phyloP scores from a whole-genome alignment of 2,888 invertebrate species.

The Tetragnatha montana region DNA sequence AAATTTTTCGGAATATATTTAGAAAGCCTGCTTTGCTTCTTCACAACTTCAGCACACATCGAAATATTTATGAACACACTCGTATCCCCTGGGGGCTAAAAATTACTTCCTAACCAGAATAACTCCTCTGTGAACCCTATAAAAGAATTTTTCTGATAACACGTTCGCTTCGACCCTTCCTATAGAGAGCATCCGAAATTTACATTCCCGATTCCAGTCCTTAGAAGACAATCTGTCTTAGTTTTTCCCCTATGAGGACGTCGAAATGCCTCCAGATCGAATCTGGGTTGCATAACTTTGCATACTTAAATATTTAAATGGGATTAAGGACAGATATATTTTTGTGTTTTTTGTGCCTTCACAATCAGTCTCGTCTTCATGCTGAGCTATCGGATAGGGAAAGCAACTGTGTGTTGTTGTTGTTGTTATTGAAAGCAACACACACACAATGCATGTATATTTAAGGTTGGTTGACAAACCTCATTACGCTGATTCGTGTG shows the following conservation, averaged over 20 bases:
- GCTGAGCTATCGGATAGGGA: not conserved
- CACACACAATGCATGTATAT: not conserved
- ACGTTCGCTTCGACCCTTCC: not conserved
- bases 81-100: not conserved
- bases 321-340: slow-evolving; percentile 7
- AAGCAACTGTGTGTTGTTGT: not conserved
- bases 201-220: slow-evolving; percentile 2
- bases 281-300: slow-evolving; percentile 28
- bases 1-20: not conserved
- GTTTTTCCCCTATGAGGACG: not conserved
- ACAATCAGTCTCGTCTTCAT: not conserved
- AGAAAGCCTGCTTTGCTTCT: not conserved
- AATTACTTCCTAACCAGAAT: not conserved
- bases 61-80: not conserved
- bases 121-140: not conserved
- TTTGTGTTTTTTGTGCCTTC: not conserved
- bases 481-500: not conserved
- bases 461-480: not conserved
- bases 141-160: not conserved
- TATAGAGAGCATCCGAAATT: not conserved
- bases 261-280: slow-evolving; percentile 6
- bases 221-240: not conserved
- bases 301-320: slow-evolving; percentile 39
- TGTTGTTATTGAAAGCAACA: too few relatives aligned
- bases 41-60: not conserved